Evolutionary conservation across 1,140 invertebrate species (phyloP).

Genomic region (Pseudomyrmex pallidus): DNA sequence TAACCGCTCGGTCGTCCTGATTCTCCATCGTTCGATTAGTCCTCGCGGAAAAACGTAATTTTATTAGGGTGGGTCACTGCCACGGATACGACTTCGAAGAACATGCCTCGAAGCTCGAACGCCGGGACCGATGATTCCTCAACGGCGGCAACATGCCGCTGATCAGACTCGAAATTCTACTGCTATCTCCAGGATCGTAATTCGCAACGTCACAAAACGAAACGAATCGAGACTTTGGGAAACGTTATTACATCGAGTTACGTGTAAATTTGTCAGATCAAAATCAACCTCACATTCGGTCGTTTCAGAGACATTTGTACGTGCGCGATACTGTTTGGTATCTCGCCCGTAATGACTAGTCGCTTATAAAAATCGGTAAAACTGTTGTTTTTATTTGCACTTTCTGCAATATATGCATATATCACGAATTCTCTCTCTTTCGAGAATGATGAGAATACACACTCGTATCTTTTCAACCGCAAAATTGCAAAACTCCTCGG

Average conservation of each 20-base stretch:
- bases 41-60: slow-evolving; percentile 11
- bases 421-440: not conserved
- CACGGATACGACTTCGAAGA: slow-evolving; percentile 27
- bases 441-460: not conserved
- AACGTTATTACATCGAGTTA: not conserved
- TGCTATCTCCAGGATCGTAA: not conserved
- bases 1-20: slow-evolving; percentile 57
- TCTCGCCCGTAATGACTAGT: not conserved
- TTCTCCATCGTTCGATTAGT: slow-evolving; percentile 72
- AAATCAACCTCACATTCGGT: not conserved
- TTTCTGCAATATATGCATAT: not conserved
- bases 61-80: slow-evolving; percentile 61
- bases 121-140: slow-evolving; percentile 13
- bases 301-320: too few species aligned
- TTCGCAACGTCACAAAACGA: not conserved
- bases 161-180: slow-evolving; percentile 23
- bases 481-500: not conserved
- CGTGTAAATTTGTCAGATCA: not conserved
- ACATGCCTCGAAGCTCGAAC: slow-evolving; percentile 27
- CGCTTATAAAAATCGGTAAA: not conserved
- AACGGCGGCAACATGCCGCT: slow-evolving; percentile 24
- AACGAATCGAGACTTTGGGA: too few species aligned
- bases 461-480: not conserved
- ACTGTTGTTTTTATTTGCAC: not conserved
- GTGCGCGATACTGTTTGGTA: not conserved